Conservation (phyloP, 2,888 invertebrate genomes). For the Automeris io region DNA sequence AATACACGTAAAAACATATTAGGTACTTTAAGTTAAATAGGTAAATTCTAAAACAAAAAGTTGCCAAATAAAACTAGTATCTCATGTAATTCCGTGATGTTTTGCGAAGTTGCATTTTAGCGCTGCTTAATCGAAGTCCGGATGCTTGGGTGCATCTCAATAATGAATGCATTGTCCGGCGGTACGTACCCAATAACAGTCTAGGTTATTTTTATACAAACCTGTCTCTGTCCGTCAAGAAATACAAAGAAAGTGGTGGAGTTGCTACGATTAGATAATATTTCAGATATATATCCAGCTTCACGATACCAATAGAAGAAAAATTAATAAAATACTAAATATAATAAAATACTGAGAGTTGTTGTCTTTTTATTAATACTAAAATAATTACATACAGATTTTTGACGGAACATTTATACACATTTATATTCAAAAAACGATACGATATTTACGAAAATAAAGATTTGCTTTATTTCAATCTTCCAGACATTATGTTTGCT, state of each 20-base stretch:
- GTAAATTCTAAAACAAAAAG: too few relatives aligned
- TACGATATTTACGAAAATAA: too few relatives aligned
- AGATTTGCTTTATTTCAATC: too few relatives aligned
- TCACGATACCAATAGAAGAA: background rate
- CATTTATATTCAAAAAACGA: too few relatives aligned
- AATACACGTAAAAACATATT: too few relatives aligned
- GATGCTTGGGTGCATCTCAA: slow-evolving; percentile 40
- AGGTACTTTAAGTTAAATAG: too few relatives aligned
- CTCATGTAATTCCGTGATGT: too few relatives aligned
- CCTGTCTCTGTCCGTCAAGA: slow-evolving; percentile 66
- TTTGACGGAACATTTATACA: too few relatives aligned
- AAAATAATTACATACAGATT: too few relatives aligned
- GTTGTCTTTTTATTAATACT: too few relatives aligned
- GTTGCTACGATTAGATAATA: slow-evolving; percentile 18
- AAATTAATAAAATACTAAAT: background rate
- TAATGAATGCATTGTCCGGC: slow-evolving; percentile 73
- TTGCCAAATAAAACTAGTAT: too few relatives aligned
- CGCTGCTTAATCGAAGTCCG: slow-evolving; percentile 21
- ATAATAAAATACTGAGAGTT: background rate
- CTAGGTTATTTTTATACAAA: slow-evolving; percentile 70
- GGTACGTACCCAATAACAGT: slow-evolving; percentile 48
- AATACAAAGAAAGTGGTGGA: slow-evolving; percentile 31
- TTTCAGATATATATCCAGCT: background rate
- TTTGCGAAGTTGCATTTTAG: slow-evolving; percentile 3
- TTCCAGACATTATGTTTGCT: too few relatives aligned